A percentile compares a stretch with the other conserved stretches of the same genome.
These are phyloP conservation scores for Dipodomys spectabilis DNA, from an alignment of 2,113 vertebrate genomes.

Conservation along the genomic window DNA sequence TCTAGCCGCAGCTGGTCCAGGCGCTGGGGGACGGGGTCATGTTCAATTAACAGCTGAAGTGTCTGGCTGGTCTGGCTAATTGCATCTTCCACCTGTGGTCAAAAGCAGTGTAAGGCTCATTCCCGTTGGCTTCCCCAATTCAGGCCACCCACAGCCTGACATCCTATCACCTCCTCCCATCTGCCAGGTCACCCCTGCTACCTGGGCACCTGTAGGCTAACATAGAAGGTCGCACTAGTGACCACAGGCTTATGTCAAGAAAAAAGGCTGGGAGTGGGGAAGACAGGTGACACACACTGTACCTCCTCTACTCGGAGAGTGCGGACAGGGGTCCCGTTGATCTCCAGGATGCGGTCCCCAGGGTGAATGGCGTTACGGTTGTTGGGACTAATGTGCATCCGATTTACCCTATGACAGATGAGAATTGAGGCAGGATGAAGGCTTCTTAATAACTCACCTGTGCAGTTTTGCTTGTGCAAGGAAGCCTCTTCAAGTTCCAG, in stretches of 20 bases:
- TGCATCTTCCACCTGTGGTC: constrained; percentile 92
- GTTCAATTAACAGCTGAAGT: constrained; percentile 96
- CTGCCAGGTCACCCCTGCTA: constrained; percentile 1
- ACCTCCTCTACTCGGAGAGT: constrained; percentile 93
- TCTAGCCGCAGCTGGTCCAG: constrained; percentile 91
- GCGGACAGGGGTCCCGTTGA: constrained; percentile 94
- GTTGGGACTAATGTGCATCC: constrained; percentile 95
- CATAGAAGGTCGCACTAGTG: background rate
- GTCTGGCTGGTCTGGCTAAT: constrained; percentile 94
- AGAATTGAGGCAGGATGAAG: constrained; percentile 4
- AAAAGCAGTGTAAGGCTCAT: constrained; percentile 20
- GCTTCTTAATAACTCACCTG: background rate
- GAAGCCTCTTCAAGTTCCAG: background rate
- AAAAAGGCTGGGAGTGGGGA: background rate
- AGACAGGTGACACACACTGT: constrained; percentile 11
- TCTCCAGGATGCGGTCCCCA: constrained; percentile 97
- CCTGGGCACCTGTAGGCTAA: constrained; percentile 7
- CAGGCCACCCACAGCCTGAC: constrained; percentile 21
- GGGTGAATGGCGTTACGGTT: constrained; percentile 96
- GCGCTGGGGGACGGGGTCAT: constrained; percentile 94
- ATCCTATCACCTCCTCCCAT: background rate
- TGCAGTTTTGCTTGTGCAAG: background rate
- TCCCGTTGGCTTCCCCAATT: background rate
- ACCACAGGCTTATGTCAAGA: constrained; percentile 32
- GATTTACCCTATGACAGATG: constrained; percentile 90